Evolutionary conservation across 2,888 invertebrate genomes (phyloP), one percentile per base, ranked within the genome.

Genomic region (Drosophila vallismaia): DNA sequence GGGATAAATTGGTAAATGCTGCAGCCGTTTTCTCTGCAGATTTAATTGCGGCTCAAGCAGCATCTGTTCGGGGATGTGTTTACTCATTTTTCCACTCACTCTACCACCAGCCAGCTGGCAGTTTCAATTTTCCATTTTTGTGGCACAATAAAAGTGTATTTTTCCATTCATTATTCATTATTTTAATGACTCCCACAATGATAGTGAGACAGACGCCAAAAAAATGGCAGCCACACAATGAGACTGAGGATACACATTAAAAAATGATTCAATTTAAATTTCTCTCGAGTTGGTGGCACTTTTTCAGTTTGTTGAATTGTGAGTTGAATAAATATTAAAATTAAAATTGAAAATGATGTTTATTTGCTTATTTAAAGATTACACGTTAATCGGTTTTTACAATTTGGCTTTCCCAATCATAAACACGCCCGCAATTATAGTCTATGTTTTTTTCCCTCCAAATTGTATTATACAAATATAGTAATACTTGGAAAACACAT

Each of bases 11-110:
- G 81, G 74, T 80, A 80, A 76, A 76, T 75, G 84, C 59, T 67
- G 14, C 19, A 19, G 8, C 8, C 8, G 3, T 8, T 33, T 8
- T 3, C 33, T 10, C 40, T 42, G 68, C 40, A 52, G 55, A 60
- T 72, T 86, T 83, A 86, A 82, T 77, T 74, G 69, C 66, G 48
- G 71, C 87, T 75, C 75, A 73, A 80, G 73, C 75, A 66, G 76
- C 48, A 19, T 46, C 29, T 40, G 50, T 19, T 12, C n/a, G 5
- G 31, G 44, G 28, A 28, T 28, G 45, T 58, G 49, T 55, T 56
- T 36, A 33, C 60, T 26, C 71, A 54, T 45, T 54, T 36, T 48
- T 46, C 48, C 50, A 26, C 58, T 40, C n/a, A 14, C 7, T n/a
- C 36, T n/a, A 2, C n/a, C 40, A 8, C 14, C 29, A 49, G 36